Conservation (phyloP, 1,140 invertebrate genomes). For the Olivierus martensii region DNA sequence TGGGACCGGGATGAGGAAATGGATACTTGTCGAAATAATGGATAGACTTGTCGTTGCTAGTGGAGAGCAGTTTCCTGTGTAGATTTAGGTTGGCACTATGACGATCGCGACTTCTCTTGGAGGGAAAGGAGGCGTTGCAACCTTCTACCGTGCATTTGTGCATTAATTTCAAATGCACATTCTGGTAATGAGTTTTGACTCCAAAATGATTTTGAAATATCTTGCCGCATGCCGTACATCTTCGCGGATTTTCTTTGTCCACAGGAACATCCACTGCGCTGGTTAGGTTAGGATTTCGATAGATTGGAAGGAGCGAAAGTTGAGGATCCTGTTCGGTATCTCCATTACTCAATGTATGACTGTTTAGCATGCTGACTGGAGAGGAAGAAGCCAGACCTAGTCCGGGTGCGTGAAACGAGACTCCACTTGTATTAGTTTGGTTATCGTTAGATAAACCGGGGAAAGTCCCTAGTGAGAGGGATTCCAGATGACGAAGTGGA, state of each 20-base stretch:
- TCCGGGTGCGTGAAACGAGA: conserved; percentile 23
- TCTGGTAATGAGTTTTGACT: conserved; percentile 92
- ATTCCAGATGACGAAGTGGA: conserved; percentile 60
- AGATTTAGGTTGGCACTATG: conserved; percentile 86
- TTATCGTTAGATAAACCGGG: conserved; percentile 10
- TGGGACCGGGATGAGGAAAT: conserved; percentile 34
- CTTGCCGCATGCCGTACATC: conserved; percentile 83
- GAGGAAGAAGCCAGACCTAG: conserved; percentile 16
- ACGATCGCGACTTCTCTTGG: conserved; percentile 77
- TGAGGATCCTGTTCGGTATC: conserved; percentile 14
- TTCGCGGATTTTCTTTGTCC: conserved; percentile 64
- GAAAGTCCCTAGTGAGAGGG: conserved; percentile 60
- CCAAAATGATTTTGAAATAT: conserved; percentile 88
- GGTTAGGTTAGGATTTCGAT: conserved; percentile 20
- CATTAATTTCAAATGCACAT: conserved; percentile 88
- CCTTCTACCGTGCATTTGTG: conserved; percentile 91
- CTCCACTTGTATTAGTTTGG: conserved; percentile 9
- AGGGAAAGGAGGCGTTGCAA: conserved; percentile 92
- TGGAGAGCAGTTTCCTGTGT: conserved; percentile 72
- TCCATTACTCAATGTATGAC: not conserved
- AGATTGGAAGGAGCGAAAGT: conserved; percentile 15
- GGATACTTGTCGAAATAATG: conserved; percentile 29
- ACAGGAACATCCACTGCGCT: conserved; percentile 48
- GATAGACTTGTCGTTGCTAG: conserved; percentile 34
- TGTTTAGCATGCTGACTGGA: not conserved